Evolutionary conservation across 2,113 vertebrate genomes (phyloP).

Genomic region (Dicentrarchus labrax): DNA sequence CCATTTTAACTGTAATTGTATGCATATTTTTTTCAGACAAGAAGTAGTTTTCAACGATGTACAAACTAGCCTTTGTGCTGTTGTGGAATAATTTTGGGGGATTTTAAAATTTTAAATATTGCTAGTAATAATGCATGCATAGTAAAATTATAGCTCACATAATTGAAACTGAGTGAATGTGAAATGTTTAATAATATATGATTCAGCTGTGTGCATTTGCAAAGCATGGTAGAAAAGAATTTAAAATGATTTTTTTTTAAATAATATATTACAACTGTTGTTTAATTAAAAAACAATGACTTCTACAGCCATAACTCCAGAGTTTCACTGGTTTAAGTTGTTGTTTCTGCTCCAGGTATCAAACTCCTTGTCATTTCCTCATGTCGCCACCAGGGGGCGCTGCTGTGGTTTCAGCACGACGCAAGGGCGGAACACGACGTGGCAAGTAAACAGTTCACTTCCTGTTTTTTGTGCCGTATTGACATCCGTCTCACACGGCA

Average conservation of each 20-base stretch:
- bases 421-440: constrained; percentile 77
- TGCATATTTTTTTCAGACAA: too few relatives aligned
- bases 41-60: too few relatives aligned
- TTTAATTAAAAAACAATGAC: not conserved
- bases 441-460: constrained; percentile 72
- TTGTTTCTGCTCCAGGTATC: too few relatives aligned
- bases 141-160: not conserved
- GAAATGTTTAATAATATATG: too few relatives aligned
- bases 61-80: too few relatives aligned
- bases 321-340: not conserved
- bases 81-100: too few relatives aligned
- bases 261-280: not conserved
- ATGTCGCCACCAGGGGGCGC: not conserved
- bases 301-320: not conserved
- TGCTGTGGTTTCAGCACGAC: not conserved
- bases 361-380: not conserved
- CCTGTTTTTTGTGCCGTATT: constrained; percentile 62
- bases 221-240: not conserved
- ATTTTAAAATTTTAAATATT: too few relatives aligned
- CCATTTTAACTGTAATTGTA: not conserved
- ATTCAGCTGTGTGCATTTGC: not conserved
- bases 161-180: not conserved
- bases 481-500: constrained; percentile 38
- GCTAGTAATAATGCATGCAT: not conserved
- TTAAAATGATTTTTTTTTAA: too few relatives aligned